Conservation (phyloP, 2,113 vertebrate species). For the Caloenas nicobarica region DNA sequence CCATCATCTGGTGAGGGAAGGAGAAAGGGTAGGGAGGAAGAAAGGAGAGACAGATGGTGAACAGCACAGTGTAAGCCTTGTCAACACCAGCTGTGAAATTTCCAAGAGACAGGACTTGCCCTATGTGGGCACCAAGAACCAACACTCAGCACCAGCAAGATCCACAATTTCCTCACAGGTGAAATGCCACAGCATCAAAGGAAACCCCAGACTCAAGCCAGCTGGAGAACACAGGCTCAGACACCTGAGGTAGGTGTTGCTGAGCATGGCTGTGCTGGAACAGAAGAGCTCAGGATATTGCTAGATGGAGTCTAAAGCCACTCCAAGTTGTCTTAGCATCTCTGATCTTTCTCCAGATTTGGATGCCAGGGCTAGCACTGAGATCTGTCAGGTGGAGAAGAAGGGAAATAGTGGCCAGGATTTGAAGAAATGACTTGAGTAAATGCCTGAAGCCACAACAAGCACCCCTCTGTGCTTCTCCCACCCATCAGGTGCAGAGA, state of each 20-base stretch:
- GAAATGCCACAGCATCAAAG: background rate
- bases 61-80: background rate
- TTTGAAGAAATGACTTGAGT: background rate
- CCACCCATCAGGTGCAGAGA: rapidly evolving
- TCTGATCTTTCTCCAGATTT: background rate
- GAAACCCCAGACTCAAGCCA: background rate
- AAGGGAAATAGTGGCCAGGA: background rate
- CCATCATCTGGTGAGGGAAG: background rate
- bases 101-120: background rate
- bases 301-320: background rate
- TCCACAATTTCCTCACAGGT: background rate
- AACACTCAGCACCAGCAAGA: background rate
- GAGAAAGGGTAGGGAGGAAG: background rate
- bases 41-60: background rate
- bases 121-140: background rate
- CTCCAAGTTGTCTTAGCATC: background rate
- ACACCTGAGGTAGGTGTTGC: background rate
- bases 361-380: background rate
- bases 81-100: background rate
- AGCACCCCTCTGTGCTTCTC: background rate
- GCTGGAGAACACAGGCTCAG: background rate
- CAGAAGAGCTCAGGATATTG: background rate
- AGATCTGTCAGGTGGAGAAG: background rate
- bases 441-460: background rate
- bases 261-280: background rate